phyloP scores from a whole-genome alignment of 2,113 vertebrate genomes.

The Rallus limicola region DNA sequence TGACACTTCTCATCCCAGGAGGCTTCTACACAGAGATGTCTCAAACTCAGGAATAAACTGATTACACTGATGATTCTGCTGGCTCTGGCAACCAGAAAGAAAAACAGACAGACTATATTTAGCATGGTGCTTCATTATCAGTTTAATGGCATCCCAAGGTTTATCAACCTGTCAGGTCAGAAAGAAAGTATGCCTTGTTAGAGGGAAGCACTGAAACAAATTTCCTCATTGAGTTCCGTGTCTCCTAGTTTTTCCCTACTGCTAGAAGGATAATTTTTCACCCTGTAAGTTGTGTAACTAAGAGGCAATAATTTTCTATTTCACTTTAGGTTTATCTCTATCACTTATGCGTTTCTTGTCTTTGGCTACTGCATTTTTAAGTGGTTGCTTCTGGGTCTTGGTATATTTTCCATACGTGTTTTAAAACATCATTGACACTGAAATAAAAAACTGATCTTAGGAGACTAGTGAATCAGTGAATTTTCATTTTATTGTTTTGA shows the following conservation, averaged over 20 bases:
- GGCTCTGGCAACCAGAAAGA: not conserved
- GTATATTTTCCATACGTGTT: not conserved
- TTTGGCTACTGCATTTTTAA: not conserved
- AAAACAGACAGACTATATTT: not conserved
- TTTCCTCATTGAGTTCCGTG: not conserved
- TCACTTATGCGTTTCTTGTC: not conserved
- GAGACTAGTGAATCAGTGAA: not conserved
- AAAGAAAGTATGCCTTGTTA: not conserved
- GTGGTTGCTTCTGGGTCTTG: not conserved
- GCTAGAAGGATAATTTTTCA: not conserved
- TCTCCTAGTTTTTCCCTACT: not conserved
- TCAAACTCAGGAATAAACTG: not conserved
- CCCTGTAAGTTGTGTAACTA: not conserved
- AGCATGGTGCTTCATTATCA: not conserved
- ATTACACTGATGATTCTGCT: not conserved
- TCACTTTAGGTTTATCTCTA: not conserved
- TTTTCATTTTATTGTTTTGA: not conserved
- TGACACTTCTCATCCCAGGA: not conserved
- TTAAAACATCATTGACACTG: not conserved
- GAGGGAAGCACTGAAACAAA: not conserved
- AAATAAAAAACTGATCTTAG: not conserved
- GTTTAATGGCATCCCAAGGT: slow-evolving; percentile 1
- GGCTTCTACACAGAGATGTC: not conserved
- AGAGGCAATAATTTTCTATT: not conserved
- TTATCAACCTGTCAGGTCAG: slow-evolving; percentile 2